Evolutionary conservation across 2,888 invertebrate species (phyloP), one percentile per base, ranked within the genome.

Genomic region (Drosophila tripunctata): DNA sequence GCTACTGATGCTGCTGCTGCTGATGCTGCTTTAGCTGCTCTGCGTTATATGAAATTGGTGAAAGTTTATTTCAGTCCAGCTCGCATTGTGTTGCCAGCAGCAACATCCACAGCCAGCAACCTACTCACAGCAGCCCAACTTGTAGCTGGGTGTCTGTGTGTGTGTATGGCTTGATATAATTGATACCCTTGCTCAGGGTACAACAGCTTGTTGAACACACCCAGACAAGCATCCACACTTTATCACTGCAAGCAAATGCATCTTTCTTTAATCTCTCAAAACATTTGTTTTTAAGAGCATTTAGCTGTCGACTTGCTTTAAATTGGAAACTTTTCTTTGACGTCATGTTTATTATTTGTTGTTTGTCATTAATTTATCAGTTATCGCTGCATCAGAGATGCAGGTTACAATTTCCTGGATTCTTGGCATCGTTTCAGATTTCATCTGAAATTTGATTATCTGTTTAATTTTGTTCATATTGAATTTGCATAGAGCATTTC

Each of bases 21-120:
- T 47, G 40, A n/a, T n/a, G 55, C 14, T 33, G 48, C 35, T 47
- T 15, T 1, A 3, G 22, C 43, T 30, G 31, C 51, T 72, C 54
- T 71, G 56, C 47, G 51, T 33, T 48, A 30, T 78, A 69, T 78
- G 78, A 87, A 87, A 87, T 79, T 76, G 87, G 87, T 86, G 87
- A 87, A 87, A 87, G 87, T 87, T 85, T 75, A 76, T 78, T 78
- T 82, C 62, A 70, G 84, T 58, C 51, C 67, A 67, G 67, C 64
- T 76, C 52, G 67, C 52, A 84, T 82, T 82, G 84, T 84, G 64
- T 68, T 75, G 79, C 76, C 67, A 67, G 50, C 76, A 72, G 65
- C 85, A 61, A 45, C 62, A 50, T 17, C 57, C 68, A 55, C 45
- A 51, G 54, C 44, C 21, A 62, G 47, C 70, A 76, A 83, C 66